Evolutionary conservation across 2,888 invertebrate genomes (phyloP), one percentile per base, ranked within the genome.

Genomic region (Parnassius orleans): DNA sequence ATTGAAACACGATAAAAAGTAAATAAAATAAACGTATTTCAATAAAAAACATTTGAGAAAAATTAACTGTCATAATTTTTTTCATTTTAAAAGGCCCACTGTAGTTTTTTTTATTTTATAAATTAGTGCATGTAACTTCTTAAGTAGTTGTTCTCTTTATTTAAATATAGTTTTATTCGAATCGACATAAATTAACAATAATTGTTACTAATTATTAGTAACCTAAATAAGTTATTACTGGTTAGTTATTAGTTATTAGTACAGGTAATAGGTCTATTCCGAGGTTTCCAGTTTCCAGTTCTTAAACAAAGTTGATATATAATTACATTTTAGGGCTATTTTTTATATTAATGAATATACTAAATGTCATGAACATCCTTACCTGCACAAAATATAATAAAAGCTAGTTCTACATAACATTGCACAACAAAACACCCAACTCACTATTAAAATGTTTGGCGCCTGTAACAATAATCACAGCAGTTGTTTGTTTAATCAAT

Each of bases 401-500:
- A 44, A 44, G 52, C 12, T 9, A 33, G 24, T 24, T 11, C 14
- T 41, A n/a, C 24, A 9, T 43, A 44, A 43, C 43, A 57, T 53
- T 62, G 48, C 53, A 19, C 42, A 33, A 15, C 19, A 14, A 9
- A 9, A 12, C 10, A 19, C 33, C 51, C 10, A 15, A 47, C 60
- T 48, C 50, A 52, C 51, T 54, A n/a, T 60, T 53, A 42, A 57
- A 33, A 56, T 51, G 65, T 52, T 65, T 58, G 63, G 64, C 72
- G 67, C 69, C 69, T 65, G 57, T 53, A 55, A 60, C 51, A 61
- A 66, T 63, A 66, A 68, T 69, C 66, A 68, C 66, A 68, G 71
- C 65, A 69, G 69, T 60, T 67, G 60, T 58, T 67, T 63, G 55
- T 69, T 65, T 71, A 72, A 72, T 69, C 71, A 69, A 74, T 72